Conservation (phyloP, 2,113 vertebrate genomes). For the Sinocyclocheilus grahami region DNA sequence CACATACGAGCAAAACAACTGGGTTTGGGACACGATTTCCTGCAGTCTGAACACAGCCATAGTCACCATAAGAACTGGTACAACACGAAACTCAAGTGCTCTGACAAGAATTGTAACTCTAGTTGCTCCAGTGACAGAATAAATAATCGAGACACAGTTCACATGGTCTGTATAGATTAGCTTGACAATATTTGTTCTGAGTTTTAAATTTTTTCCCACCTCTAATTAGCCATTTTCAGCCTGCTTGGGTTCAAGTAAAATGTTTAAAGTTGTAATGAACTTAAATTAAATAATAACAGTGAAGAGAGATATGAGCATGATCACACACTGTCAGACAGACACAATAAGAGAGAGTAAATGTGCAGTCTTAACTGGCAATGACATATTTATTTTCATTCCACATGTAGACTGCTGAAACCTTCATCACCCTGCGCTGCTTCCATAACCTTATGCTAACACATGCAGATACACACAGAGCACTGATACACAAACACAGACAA, state of each 20-base stretch:
- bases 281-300: conserved; percentile 69
- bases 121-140: conserved; percentile 12
- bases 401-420: conserved; percentile 78
- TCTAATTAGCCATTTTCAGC: conserved; percentile 59
- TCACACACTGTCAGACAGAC: not conserved
- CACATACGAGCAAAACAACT: not conserved
- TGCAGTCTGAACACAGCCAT: not conserved
- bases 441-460: conserved; percentile 7
- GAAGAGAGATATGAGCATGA: not conserved
- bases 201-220: conserved; percentile 36
- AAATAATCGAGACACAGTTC: conserved; percentile 24
- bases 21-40: not conserved
- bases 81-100: not conserved
- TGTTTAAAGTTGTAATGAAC: conserved; percentile 70
- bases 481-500: conserved; percentile 10
- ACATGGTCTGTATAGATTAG: conserved; percentile 27
- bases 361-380: conserved; percentile 48
- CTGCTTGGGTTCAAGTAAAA: conserved; percentile 66
- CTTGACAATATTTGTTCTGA: conserved; percentile 28
- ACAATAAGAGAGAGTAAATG: conserved; percentile 1
- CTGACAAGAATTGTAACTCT: not conserved
- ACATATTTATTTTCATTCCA: conserved; percentile 78
- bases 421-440: conserved; percentile 22
- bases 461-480: conserved; percentile 49
- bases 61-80: not conserved